phyloP scores from a whole-genome alignment of 2,888 invertebrate species.

The Epistrophella euchroma region DNA sequence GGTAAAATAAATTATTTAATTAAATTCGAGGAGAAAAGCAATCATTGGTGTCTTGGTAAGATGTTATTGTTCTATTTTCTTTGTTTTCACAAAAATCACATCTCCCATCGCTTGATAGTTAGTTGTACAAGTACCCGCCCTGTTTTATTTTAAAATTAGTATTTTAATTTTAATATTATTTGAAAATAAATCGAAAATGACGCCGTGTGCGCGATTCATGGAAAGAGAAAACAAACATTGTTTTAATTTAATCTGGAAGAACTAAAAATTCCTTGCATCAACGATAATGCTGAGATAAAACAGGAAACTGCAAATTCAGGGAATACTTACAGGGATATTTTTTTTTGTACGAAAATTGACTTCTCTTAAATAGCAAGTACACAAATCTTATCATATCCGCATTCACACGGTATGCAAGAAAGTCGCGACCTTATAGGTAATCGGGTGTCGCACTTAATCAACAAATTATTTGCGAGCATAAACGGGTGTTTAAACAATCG shows the following conservation, averaged over 20 bases:
- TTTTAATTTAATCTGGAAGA: conserved; percentile 3
- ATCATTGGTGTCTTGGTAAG: conserved; percentile 21
- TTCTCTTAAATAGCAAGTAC: too few species aligned
- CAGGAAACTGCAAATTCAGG: too few species aligned
- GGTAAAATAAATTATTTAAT: conserved; percentile 75
- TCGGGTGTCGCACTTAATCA: too few species aligned
- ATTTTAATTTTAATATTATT: conserved; percentile 49
- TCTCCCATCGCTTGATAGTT: neutral
- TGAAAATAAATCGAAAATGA: conserved; percentile 58
- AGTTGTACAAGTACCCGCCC: conserved; percentile 18
- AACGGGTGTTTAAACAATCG: too few species aligned
- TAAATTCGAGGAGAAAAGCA: conserved; percentile 45
- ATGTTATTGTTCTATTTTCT: conserved; percentile 19
- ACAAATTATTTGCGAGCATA: too few species aligned
- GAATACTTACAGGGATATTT: too few species aligned
- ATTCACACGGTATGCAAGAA: too few species aligned
- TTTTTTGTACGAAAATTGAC: too few species aligned
- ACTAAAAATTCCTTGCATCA: neutral
- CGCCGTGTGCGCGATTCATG: conserved; percentile 33
- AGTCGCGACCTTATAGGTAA: too few species aligned
- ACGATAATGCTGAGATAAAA: too few species aligned
- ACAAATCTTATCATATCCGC: too few species aligned
- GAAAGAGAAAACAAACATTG: neutral
- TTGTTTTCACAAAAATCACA: neutral
- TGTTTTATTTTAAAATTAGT: conserved; percentile 35